These are phyloP conservation scores for Caenorhabditis sp. DNA, from an alignment of 2,888 invertebrate species.

Conservation along the genomic window DNA sequence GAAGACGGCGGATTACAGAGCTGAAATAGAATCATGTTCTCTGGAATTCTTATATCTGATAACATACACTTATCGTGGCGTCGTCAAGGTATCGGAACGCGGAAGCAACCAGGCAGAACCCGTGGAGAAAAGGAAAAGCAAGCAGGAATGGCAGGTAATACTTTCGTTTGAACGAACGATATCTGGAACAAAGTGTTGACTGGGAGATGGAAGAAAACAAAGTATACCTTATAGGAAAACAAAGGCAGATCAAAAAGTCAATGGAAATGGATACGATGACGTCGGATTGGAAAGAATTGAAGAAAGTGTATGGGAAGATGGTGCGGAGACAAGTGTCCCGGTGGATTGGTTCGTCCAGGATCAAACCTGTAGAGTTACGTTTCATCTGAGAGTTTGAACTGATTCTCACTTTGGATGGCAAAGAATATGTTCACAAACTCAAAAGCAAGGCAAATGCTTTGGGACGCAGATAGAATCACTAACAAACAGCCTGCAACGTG, in stretches of 20 bases:
- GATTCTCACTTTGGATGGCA: conserved; percentile 24
- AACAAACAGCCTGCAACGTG: conserved; percentile 1
- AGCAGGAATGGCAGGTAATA: conserved; percentile 8
- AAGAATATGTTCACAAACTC: conserved; percentile 16
- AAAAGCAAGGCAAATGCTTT: conserved; percentile 15
- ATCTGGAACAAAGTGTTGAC: background rate
- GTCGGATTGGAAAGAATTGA: conserved; percentile 17
- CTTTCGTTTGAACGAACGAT: background rate
- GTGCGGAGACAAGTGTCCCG: conserved; percentile 2
- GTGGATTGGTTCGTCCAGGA: background rate
- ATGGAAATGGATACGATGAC: conserved; percentile 9
- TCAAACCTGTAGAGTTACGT: background rate
- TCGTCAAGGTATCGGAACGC: background rate
- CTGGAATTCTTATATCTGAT: no score
- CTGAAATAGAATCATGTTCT: background rate
- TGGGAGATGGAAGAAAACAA: no score
- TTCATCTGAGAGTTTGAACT: no score
- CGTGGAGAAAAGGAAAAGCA: background rate
- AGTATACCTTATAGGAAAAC: conserved; percentile 15
- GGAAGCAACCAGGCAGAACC: background rate
- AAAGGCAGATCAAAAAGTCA: conserved; percentile 14
- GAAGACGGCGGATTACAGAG: conserved; percentile 26
- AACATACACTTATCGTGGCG: background rate
- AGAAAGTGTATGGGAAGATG: conserved; percentile 27
- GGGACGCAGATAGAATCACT: conserved; percentile 3